Evolutionary conservation across 2,113 vertebrate species (phyloP).

Genomic region (Leptocoma aspasia): DNA sequence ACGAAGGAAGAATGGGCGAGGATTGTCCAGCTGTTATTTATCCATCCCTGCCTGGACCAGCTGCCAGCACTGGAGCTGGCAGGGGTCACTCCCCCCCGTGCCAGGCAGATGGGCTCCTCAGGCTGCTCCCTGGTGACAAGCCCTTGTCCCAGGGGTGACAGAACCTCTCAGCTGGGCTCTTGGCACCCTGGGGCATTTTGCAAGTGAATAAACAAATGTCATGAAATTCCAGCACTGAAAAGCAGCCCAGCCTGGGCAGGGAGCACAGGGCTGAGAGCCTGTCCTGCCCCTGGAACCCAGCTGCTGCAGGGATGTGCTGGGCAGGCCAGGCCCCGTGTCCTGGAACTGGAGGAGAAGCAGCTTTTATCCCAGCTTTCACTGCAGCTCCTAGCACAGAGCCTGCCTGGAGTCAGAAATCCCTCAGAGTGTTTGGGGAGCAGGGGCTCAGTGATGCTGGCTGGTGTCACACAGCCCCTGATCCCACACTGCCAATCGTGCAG

Average conservation of each 20-base stretch:
- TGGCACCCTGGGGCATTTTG: background rate
- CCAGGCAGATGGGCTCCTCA: background rate
- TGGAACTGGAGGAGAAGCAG: fast-evolving
- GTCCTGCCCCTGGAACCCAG: background rate
- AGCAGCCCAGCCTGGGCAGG: fast-evolving
- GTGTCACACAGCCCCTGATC: background rate
- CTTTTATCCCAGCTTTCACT: background rate
- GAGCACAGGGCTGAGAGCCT: background rate
- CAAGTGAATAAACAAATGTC: background rate
- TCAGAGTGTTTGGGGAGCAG: background rate
- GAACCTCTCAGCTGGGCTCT: background rate
- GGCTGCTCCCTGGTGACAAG: background rate
- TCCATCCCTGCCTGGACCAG: background rate
- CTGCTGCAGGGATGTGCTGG: fast-evolving
- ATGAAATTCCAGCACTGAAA: fast-evolving
- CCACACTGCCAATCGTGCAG: fast-evolving
- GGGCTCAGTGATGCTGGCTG: fast-evolving
- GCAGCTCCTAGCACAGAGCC: background rate
- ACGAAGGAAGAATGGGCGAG: background rate
- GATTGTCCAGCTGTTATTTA: background rate
- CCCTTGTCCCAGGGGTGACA: background rate
- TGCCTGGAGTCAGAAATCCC: background rate
- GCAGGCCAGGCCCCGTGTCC: background rate
- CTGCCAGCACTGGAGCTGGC: background rate
- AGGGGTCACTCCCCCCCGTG: fast-evolving